Conservation (phyloP, 2,113 vertebrate species). For the Plectropomus leopardus region DNA sequence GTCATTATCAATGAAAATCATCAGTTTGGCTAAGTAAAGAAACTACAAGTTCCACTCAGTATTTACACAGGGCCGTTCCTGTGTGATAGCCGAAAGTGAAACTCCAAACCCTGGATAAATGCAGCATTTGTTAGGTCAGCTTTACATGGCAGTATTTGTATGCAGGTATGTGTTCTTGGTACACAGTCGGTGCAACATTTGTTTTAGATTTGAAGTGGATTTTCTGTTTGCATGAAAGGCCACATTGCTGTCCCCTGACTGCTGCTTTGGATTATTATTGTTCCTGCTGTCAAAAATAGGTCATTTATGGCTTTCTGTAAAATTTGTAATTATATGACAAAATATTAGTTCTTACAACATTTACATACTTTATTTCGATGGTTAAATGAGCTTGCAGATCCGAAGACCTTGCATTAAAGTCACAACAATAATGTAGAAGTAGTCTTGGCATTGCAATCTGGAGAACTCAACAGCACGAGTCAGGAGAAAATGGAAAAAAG, state of each 20-base stretch:
- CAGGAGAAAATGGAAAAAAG: not conserved
- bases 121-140: conserved; percentile 16
- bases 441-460: not conserved
- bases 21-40: conserved; percentile 5
- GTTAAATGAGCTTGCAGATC: not conserved
- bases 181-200: not conserved
- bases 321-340: not conserved
- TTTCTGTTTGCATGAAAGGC: not conserved
- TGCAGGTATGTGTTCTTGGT: not conserved
- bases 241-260: not conserved
- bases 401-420: not conserved
- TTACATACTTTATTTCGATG: not conserved
- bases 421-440: not conserved
- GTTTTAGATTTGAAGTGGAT: conserved; percentile 5
- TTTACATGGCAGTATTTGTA: conserved; percentile 7
- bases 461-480: not conserved
- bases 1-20: conserved; percentile 47
- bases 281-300: not conserved
- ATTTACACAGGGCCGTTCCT: conserved; percentile 58
- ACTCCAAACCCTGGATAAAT: conserved; percentile 6
- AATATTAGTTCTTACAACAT: not conserved
- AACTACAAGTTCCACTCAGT: conserved; percentile 25
- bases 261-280: conserved; percentile 21
- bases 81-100: not conserved
- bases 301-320: not conserved